phyloP scores from a whole-genome alignment of 2,113 vertebrate species.

The Callionymus lyra region DNA sequence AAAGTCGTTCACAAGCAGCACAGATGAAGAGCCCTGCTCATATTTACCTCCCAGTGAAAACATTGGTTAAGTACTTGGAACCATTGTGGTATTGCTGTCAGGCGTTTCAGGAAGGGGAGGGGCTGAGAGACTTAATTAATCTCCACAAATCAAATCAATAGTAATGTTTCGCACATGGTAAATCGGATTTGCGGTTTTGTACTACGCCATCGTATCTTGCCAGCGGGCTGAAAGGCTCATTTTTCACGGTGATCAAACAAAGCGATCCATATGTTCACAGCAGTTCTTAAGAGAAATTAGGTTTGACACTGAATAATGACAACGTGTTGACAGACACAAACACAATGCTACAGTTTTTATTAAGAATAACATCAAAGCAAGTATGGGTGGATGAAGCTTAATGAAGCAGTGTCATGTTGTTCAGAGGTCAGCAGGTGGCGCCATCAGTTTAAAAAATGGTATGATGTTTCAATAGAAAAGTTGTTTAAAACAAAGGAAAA shows the following conservation, averaged over 20 bases:
- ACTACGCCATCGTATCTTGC: slow-evolving; percentile 26
- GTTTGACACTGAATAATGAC: too few species aligned
- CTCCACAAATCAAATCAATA: slow-evolving; percentile 59
- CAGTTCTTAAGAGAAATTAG: slow-evolving; percentile 4
- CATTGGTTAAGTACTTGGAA: slow-evolving; percentile 51
- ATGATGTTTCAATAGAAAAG: too few species aligned
- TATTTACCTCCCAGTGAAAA: slow-evolving; percentile 18
- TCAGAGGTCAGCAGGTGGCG: too few species aligned
- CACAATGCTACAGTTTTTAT: too few species aligned
- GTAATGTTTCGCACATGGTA: slow-evolving; percentile 41
- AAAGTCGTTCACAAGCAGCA: slow-evolving; percentile 24
- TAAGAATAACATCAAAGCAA: too few species aligned
- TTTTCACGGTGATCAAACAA: slow-evolving; percentile 22
- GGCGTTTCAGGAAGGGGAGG: slow-evolving; percentile 25
- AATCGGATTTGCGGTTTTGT: slow-evolving; percentile 37
- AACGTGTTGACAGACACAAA: too few species aligned
- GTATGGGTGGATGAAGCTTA: too few species aligned
- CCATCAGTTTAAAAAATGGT: too few species aligned
- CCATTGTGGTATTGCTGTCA: slow-evolving; percentile 33
- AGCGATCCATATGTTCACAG: slow-evolving; percentile 19
- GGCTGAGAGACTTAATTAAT: slow-evolving; percentile 60
- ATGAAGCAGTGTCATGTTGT: too few species aligned
- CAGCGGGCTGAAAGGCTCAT: neutral
- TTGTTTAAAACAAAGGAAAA: too few species aligned
- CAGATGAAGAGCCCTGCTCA: slow-evolving; percentile 42